These are phyloP conservation scores for Bedellia somnulentella DNA, from an alignment of 2,888 invertebrate genomes.

Conservation along the genomic window DNA sequence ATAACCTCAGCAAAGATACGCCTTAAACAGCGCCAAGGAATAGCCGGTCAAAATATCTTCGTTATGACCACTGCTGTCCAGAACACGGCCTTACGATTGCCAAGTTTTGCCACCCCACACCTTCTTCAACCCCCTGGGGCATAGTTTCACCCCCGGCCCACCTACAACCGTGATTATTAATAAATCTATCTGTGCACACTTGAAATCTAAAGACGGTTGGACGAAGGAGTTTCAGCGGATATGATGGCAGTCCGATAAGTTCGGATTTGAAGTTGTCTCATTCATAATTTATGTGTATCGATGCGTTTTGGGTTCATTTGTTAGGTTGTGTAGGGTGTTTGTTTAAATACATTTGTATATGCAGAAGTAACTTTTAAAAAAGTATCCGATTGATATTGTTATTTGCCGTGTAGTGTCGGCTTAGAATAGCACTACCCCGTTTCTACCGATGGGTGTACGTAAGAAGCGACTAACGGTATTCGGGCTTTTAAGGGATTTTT, in stretches of 20 bases:
- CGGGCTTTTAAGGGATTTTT: no score
- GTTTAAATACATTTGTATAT: no score
- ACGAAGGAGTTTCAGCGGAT: constrained; percentile 26
- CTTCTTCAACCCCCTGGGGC: constrained; percentile 24
- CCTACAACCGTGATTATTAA: constrained; percentile 37
- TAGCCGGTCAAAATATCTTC: constrained; percentile 60
- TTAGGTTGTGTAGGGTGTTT: no score
- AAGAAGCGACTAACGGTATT: no score
- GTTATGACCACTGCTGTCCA: constrained; percentile 59
- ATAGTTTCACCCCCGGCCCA: constrained; percentile 20
- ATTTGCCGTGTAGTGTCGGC: no score
- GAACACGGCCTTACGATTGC: constrained; percentile 51
- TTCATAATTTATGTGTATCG: no score
- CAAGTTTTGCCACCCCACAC: constrained; percentile 24
- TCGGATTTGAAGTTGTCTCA: no score
- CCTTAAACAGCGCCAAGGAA: constrained; percentile 44
- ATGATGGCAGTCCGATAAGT: constrained; percentile 4
- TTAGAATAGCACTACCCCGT: no score
- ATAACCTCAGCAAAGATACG: constrained; percentile 20
- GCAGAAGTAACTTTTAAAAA: no score
- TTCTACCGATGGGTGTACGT: no score
- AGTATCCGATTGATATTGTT: no score
- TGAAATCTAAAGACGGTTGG: constrained; percentile 41
- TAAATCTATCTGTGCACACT: constrained; percentile 56
- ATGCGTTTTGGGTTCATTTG: no score